phyloP scores from a whole-genome alignment of 2,888 invertebrate genomes.

The Blastobasis lacticolella region DNA sequence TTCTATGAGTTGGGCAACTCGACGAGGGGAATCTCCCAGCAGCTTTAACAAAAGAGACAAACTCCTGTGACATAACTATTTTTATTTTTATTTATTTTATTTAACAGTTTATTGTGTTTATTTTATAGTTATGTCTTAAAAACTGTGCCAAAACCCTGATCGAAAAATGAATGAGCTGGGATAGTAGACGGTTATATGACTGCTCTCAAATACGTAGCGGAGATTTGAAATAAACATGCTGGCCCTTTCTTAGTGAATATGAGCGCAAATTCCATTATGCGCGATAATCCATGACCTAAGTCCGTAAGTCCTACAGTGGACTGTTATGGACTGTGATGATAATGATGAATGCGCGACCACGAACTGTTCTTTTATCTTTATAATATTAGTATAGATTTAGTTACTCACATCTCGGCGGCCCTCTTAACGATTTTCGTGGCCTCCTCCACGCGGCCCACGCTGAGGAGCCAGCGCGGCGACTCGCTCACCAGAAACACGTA shows the following conservation, averaged over 20 bases:
- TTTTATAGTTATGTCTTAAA: too few species aligned
- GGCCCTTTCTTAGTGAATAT: not conserved
- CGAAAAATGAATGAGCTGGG: not conserved
- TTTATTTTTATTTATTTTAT: too few species aligned
- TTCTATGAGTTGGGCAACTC: too few species aligned
- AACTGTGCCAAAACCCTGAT: too few species aligned
- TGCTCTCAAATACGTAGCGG: not conserved
- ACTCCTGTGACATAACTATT: too few species aligned
- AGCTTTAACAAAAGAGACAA: too few species aligned
- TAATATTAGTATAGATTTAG: not conserved
- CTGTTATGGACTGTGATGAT: too few species aligned
- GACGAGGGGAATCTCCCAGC: too few species aligned
- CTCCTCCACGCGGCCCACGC: slow-evolving; percentile 78
- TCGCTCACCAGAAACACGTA: slow-evolving; percentile 84
- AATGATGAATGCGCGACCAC: too few species aligned
- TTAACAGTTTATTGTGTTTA: too few species aligned
- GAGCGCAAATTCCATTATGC: not conserved
- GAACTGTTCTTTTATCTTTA: too few species aligned
- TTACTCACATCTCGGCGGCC: slow-evolving; percentile 72
- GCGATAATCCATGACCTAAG: not conserved
- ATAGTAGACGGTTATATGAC: not conserved
- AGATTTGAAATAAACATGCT: not conserved
- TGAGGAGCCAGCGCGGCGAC: slow-evolving; percentile 86
- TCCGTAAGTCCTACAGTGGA: too few species aligned
- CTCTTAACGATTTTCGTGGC: slow-evolving; percentile 78